Evolutionary conservation across 2,797 vertebrate genomes (phyloP).

Genomic region (Chloroceryle inda): DNA sequence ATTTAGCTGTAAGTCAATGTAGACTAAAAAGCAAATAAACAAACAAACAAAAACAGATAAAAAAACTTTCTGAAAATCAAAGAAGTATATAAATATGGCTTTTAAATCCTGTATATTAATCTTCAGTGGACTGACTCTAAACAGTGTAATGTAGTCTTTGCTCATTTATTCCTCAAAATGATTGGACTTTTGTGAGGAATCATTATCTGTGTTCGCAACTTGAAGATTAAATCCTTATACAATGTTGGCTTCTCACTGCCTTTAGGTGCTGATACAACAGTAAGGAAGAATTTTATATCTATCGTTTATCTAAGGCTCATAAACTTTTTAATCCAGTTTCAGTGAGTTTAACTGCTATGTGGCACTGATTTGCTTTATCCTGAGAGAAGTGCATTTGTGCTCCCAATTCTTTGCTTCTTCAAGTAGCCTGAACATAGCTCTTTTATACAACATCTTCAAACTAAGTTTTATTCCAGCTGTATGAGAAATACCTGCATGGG

Average conservation of each 20-base stretch:
- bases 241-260: neutral
- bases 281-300: neutral
- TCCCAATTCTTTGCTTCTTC: neutral
- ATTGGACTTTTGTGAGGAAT: neutral
- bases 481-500: neutral
- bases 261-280: neutral
- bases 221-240: neutral
- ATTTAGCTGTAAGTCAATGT: neutral
- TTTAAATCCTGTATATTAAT: neutral
- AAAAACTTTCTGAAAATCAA: neutral
- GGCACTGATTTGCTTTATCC: neutral
- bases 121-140: neutral
- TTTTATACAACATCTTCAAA: neutral
- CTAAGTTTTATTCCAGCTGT: neutral
- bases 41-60: neutral
- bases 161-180: neutral
- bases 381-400: neutral
- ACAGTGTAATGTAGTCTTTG: neutral
- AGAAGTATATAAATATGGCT: fast-evolving
- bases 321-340: neutral
- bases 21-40: too few species aligned
- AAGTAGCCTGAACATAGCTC: neutral
- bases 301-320: neutral
- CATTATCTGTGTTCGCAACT: neutral
- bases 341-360: neutral